A percentile compares a stretch with the other conserved stretches of the same genome.
phyloP scores from a whole-genome alignment of 2,888 invertebrate genomes.

The Leistus spinibarbis region DNA sequence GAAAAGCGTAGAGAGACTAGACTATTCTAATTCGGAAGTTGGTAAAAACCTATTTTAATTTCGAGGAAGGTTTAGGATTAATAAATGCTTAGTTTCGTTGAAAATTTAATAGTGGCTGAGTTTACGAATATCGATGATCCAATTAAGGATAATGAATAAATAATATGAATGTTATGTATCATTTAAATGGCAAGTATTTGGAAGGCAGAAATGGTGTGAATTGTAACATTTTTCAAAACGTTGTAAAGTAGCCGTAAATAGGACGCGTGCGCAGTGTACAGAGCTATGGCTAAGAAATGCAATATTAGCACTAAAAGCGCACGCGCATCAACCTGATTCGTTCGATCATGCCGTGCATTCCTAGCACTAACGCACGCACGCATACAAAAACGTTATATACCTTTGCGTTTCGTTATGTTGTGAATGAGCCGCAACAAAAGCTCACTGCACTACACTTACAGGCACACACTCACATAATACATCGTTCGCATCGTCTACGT shows the following conservation, averaged over 20 bases:
- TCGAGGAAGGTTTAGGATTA: no score
- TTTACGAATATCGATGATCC: no score
- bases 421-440: not conserved
- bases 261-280: constrained; percentile 12
- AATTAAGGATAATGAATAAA: no score
- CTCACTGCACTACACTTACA: not conserved
- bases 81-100: no score
- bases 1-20: no score
- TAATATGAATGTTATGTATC: no score
- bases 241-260: not conserved
- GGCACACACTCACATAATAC: not conserved
- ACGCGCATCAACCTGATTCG: constrained; percentile 8
- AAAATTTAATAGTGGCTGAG: no score
- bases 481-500: not conserved
- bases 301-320: not conserved
- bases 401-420: not conserved
- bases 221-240: not conserved
- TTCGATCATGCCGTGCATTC: constrained; percentile 24
- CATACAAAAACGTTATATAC: constrained; percentile 10
- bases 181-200: no score
- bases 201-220: no score
- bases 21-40: no score
- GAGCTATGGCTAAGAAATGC: not conserved
- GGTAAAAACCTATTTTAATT: no score
- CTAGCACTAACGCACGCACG: not conserved